Evolutionary conservation across 2,888 invertebrate genomes (phyloP).

Genomic region (Pristionchus arcanus): DNA sequence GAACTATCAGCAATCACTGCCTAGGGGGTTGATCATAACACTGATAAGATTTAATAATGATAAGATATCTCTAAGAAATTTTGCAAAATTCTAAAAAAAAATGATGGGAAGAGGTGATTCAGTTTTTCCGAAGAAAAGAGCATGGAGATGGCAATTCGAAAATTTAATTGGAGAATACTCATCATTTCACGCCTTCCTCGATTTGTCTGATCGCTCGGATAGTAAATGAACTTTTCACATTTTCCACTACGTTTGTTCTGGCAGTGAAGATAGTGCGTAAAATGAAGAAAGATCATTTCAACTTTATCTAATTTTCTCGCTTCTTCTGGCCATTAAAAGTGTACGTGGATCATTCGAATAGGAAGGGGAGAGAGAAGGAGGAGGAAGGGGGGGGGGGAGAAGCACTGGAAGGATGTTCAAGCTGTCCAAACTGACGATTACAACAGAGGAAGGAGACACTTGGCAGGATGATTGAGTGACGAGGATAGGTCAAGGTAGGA

Average conservation of each 20-base stretch:
- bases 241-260: not conserved
- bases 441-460: not conserved
- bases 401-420: constrained; percentile 2
- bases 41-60: not conserved
- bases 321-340: not conserved
- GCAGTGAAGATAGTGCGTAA: too few relatives aligned
- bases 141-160: too few relatives aligned
- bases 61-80: not conserved
- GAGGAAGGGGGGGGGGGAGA: not conserved
- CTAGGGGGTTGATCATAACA: not conserved
- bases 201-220: not conserved
- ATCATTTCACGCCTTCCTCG: not conserved
- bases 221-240: not conserved
- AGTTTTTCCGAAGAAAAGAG: too few relatives aligned
- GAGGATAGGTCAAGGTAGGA: not conserved
- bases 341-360: not conserved
- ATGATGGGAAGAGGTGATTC: too few relatives aligned
- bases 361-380: not conserved
- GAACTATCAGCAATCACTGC: not conserved
- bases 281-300: too few relatives aligned
- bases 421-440: constrained; percentile 23
- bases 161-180: too few relatives aligned
- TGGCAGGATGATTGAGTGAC: not conserved
- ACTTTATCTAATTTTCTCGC: not conserved
- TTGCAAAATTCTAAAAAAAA: too few relatives aligned